Evolutionary conservation across 92 coral and sea anemone genomes (phyloP), one percentile per base, ranked within the genome.

Genomic region (Isaurus tuberculatus): DNA sequence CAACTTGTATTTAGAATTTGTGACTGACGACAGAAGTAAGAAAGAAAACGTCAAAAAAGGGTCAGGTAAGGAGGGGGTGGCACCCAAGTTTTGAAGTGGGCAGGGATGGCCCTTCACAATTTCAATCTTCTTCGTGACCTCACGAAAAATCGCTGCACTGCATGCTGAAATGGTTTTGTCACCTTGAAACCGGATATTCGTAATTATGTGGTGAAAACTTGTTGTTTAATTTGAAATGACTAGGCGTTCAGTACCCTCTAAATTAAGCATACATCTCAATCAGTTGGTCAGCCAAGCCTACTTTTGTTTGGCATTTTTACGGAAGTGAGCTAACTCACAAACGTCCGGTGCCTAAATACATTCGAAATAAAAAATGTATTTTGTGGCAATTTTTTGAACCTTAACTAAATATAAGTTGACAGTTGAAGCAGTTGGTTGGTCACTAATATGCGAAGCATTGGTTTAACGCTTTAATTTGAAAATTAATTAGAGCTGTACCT

Each of bases 181-280:
- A 60, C 82, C 82, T 77, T 77, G 82, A 77, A 77, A 77, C 82
- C 82, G 82, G 82, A 77, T 77, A 57, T 64, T 15, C 58, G 32
- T 57, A 77, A 77, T 23, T 34, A 64, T 77, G 68, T 23, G 64
- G 82, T 34, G 81, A 77, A 33, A 77, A 77, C 53, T n/a, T 77
- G 82, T 57, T 77, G 82, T 77, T 72, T 61, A 77, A 46, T 58
- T 77, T 23, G 33, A 19, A 25, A 40, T 77, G 33, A 61, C 82
- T 37, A 32, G 70, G 58, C 70, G 22, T 31, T 23, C 48, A 34
- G 34, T 20, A 36, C 82, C 25, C 22, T 34, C 69, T 77, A 58
- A 58, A 29, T 23, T 77, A 58, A 25, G 32, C 60, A 44, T 72
- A 72, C 5, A 42, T 72, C 60, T 72, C 53, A 57, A 70, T 58